Evolutionary conservation across 2,797 vertebrate species (phyloP), one percentile per base, ranked within the genome.

Genomic region (Kryptopterus vitreolus): DNA sequence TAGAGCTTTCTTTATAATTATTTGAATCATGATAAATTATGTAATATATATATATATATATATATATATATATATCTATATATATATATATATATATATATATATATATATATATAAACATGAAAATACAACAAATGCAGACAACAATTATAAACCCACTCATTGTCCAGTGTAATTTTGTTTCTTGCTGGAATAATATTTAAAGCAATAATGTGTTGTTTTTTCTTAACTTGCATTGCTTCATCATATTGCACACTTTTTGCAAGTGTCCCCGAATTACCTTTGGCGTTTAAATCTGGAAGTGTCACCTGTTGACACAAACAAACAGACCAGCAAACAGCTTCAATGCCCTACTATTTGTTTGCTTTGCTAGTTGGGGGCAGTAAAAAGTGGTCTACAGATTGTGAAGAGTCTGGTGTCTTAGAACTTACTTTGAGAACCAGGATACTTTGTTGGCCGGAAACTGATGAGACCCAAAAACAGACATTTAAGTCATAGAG

Each of bases 381-480:
- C 87, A 88, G 86, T 84, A 82, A 87, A 81, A 82, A 85, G 68
- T 86, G 85, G 79, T 76, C 74, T 71, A 84, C 59, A 53, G 74
- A n/a, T 48, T n/a, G 53, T 78, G 72, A 82, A 83, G 88, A 76
- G 66, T 87, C 71, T 3, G 84, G 57, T 31, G 86, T 78, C 85
- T 91, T 90, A 82, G 83, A 90, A 90, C 90, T 89, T 87, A 87
- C 89, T 89, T 83, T 86, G 84, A 88, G 83, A 18, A 84, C 82
- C 80, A 10, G 72, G 88, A 83, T 83, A 85, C 81, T 87, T 76
- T 89, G 85, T 91, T 88, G 89, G 84, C 88, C 85, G 87, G 95
- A 94, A 97, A 95, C 87, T 26, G 90, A 95, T 94, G 93, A 85
- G 87, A 80, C 83, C 85, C 90, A 89, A 89, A 90, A 93, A 89